phyloP scores from a whole-genome alignment of 2,888 invertebrate genomes.

The Trichopria drosophilae region DNA sequence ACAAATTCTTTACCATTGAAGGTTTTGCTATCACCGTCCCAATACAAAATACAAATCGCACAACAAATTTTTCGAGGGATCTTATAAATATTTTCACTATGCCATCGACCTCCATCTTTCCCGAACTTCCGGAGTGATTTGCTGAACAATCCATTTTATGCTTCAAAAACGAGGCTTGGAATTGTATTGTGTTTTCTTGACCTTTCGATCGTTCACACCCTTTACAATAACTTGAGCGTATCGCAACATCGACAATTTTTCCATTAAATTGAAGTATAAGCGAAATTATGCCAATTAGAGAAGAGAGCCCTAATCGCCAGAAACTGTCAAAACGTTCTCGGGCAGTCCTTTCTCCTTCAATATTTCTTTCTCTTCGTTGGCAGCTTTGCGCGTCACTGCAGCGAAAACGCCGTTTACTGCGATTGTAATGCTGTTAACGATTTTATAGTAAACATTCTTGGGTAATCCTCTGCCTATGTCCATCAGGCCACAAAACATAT shows the following conservation, averaged over 20 bases:
- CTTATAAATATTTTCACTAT: not conserved
- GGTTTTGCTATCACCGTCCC: not conserved
- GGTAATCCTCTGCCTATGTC: slow-evolving; percentile 27
- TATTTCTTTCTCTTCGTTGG: slow-evolving; percentile 26
- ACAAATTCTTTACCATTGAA: not conserved
- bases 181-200: not conserved
- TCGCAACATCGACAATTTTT: not conserved
- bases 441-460: slow-evolving; percentile 18
- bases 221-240: not conserved
- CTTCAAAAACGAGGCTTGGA: not conserved
- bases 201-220: not conserved
- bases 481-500: slow-evolving; percentile 32
- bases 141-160: not conserved
- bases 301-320: slow-evolving; percentile 33
- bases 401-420: slow-evolving; percentile 27
- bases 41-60: not conserved
- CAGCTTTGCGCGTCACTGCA: slow-evolving; percentile 23
- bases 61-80: not conserved
- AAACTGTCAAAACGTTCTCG: slow-evolving; percentile 28
- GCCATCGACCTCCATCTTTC: not conserved
- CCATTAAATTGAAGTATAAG: slow-evolving; percentile 5
- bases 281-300: slow-evolving; percentile 34
- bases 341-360: slow-evolving; percentile 16
- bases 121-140: not conserved
- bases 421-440: slow-evolving; percentile 18